Conservation (phyloP, 2,888 invertebrate species). For the Caenorhabditis doughertyi region DNA sequence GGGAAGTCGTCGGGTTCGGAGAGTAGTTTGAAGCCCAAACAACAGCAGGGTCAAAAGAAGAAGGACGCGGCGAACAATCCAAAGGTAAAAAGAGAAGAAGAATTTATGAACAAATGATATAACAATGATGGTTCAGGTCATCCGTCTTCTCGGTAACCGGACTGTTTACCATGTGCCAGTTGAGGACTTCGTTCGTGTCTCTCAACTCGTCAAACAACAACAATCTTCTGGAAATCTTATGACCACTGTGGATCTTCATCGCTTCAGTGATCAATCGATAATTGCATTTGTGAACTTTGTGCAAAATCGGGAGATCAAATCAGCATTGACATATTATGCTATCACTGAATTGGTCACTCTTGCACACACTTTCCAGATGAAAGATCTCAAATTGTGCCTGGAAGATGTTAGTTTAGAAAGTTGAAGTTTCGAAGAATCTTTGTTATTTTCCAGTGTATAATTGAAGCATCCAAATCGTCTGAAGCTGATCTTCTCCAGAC, state of each 20-base stretch:
- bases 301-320: conserved; percentile 51
- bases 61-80: conserved; percentile 10
- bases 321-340: conserved; percentile 56
- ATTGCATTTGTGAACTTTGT: conserved; percentile 60
- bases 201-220: conserved; percentile 54
- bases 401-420: conserved; percentile 40
- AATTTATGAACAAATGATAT: too few relatives aligned
- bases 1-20: conserved; percentile 23
- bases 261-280: conserved; percentile 63
- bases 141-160: conserved; percentile 57
- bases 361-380: conserved; percentile 62
- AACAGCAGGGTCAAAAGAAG: neutral
- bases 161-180: conserved; percentile 61
- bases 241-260: conserved; percentile 54
- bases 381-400: conserved; percentile 44
- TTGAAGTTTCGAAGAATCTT: neutral
- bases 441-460: conserved; percentile 36
- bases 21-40: neutral
- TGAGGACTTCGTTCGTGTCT: conserved; percentile 56
- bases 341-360: conserved; percentile 58
- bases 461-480: conserved; percentile 51
- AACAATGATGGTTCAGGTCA: too few relatives aligned
- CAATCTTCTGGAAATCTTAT: conserved; percentile 55
- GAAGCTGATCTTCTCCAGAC: conserved; percentile 62
- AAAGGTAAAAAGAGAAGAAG: neutral